phyloP scores from a whole-genome alignment of 2,113 vertebrate genomes.

The Haplochromis vanheusdeni region DNA sequence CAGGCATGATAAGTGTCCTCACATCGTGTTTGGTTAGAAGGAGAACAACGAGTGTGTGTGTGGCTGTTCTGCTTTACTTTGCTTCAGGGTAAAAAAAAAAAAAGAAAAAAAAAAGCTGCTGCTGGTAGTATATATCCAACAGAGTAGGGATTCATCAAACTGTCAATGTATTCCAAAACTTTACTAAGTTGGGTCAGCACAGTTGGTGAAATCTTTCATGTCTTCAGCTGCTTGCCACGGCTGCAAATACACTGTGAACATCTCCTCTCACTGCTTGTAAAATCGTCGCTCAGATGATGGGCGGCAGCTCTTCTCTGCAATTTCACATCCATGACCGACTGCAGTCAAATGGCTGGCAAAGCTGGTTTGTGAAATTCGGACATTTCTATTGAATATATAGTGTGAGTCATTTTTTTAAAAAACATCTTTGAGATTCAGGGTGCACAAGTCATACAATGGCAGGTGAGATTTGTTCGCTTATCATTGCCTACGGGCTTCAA shows the following conservation, averaged over 20 bases:
- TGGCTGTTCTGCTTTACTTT: not conserved
- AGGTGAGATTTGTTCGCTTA: not conserved
- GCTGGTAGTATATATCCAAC: not conserved
- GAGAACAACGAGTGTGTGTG: not conserved
- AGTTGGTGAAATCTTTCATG: slow-evolving; percentile 11
- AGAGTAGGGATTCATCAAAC: not conserved
- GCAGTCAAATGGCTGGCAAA: not conserved
- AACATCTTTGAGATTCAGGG: not conserved
- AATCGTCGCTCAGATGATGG: not conserved
- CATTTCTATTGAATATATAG: not conserved
- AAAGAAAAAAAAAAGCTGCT: not conserved
- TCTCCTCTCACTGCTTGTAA: not conserved
- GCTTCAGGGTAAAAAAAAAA: not conserved
- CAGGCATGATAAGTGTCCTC: not conserved
- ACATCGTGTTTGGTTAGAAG: not conserved
- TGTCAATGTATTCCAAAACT: not conserved
- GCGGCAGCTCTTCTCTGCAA: not conserved
- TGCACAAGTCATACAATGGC: not conserved
- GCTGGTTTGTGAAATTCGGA: not conserved
- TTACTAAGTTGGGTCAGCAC: not conserved
- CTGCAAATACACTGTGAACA: not conserved
- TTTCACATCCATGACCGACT: not conserved
- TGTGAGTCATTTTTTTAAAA: not conserved
- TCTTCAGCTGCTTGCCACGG: not conserved
- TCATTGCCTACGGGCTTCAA: not conserved